These are phyloP conservation scores for Eupithecia abbreviata DNA, from an alignment of 2,888 invertebrate species.

Conservation along the genomic window DNA sequence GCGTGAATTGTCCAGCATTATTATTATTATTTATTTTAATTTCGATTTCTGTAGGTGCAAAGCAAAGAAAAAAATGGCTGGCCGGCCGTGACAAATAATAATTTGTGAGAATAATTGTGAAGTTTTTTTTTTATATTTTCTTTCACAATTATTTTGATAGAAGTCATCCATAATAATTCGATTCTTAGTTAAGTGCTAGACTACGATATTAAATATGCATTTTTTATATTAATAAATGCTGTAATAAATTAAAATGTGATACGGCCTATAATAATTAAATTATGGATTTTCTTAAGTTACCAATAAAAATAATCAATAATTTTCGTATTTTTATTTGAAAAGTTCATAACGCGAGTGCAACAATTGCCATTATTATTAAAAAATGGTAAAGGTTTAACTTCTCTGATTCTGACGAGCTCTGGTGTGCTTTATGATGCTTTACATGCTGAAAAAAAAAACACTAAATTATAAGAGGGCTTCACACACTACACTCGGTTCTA, in stretches of 20 bases:
- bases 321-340: slow-evolving; percentile 27
- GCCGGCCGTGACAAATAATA: too few species aligned
- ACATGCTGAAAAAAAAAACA: slow-evolving; percentile 48
- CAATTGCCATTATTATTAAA: slow-evolving; percentile 5
- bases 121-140: too few species aligned
- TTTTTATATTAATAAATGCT: background rate
- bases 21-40: too few species aligned
- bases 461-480: background rate
- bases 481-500: background rate
- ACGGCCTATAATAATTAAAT: background rate
- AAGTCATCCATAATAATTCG: too few species aligned
- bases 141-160: too few species aligned
- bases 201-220: background rate
- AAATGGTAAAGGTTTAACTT: background rate
- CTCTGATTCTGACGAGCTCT: slow-evolving; percentile 4
- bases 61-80: too few species aligned
- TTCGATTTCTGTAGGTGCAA: too few species aligned
- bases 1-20: too few species aligned
- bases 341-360: slow-evolving; percentile 10
- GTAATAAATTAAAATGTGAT: background rate
- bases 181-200: background rate
- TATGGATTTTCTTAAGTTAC: slow-evolving; percentile 17
- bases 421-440: slow-evolving; percentile 24
- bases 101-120: too few species aligned
- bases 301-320: slow-evolving; percentile 18